Evolutionary conservation across 2,797 vertebrate species (phyloP).

Genomic region (Labroides dimidiatus): DNA sequence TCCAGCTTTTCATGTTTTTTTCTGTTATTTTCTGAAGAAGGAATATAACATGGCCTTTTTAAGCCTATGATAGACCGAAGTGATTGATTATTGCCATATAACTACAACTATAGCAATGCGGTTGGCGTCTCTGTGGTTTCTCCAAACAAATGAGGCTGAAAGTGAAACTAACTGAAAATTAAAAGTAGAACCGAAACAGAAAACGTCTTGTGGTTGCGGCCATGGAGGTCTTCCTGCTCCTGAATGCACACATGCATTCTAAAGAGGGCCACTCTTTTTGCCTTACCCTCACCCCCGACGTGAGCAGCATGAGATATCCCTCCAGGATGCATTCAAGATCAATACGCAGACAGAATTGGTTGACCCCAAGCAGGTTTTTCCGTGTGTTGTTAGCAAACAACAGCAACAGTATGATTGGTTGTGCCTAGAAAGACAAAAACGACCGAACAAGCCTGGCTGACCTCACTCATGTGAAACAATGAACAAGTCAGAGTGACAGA

Average conservation of each 20-base stretch:
- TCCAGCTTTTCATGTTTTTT: too few species aligned
- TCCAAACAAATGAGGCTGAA: neutral
- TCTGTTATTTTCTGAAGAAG: too few species aligned
- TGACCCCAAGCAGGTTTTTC: slow-evolving; percentile 31
- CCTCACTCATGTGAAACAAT: slow-evolving; percentile 75
- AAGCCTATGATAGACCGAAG: too few species aligned
- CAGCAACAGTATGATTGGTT: slow-evolving; percentile 7
- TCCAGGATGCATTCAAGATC: slow-evolving; percentile 54
- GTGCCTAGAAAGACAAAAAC: slow-evolving; percentile 34
- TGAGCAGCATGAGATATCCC: slow-evolving; percentile 68
- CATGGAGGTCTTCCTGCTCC: slow-evolving; percentile 54
- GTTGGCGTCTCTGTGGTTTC: slow-evolving; percentile 7
- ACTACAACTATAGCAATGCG: too few species aligned
- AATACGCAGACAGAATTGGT: slow-evolving; percentile 31
- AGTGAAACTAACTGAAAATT: slow-evolving; percentile 41
- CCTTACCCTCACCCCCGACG: slow-evolving; percentile 50
- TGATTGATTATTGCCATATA: neutral
- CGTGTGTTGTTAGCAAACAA: slow-evolving; percentile 40
- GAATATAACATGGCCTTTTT: too few species aligned
- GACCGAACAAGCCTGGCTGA: slow-evolving; percentile 67
- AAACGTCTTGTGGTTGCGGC: slow-evolving; percentile 38
- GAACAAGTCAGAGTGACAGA: slow-evolving; percentile 59
- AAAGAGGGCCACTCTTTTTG: slow-evolving; percentile 65
- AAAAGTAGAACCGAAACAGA: slow-evolving; percentile 5
- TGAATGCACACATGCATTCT: slow-evolving; percentile 71